Evolutionary conservation across 2,888 invertebrate genomes (phyloP).

Genomic region (Caenorhabditis plicata): DNA sequence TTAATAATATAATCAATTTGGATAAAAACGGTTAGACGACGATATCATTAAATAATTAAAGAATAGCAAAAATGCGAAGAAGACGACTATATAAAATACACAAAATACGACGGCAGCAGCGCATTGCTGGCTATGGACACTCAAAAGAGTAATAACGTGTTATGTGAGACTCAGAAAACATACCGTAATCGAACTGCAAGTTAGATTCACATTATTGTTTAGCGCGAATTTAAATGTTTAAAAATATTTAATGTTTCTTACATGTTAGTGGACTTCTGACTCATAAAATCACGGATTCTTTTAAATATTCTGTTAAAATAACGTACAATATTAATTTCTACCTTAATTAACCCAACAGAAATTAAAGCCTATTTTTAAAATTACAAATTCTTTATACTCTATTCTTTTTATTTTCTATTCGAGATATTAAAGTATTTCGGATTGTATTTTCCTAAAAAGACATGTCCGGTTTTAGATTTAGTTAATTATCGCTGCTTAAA

Average conservation of each 20-base stretch:
- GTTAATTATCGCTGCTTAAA: too few species aligned
- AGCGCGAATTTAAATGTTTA: conserved; percentile 18
- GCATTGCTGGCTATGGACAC: conserved; percentile 15
- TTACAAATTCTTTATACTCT: too few species aligned
- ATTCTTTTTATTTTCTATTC: too few species aligned
- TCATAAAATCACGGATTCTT: too few species aligned
- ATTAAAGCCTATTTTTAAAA: too few species aligned
- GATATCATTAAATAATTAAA: conserved; percentile 4
- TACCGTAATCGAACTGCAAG: conserved; percentile 39
- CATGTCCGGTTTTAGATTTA: too few species aligned
- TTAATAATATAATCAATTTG: not conserved
- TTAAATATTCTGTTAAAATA: too few species aligned
- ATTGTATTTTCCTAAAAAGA: too few species aligned
- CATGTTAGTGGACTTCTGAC: too few species aligned
- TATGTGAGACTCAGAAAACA: conserved; percentile 21
- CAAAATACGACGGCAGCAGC: conserved; percentile 1
- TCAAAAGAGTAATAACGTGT: conserved; percentile 26
- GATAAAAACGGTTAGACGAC: not conserved
- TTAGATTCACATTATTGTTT: conserved; percentile 21
- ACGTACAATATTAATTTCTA: too few species aligned
- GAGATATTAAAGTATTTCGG: too few species aligned
- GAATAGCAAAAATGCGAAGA: conserved; percentile 4
- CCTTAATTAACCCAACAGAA: too few species aligned
- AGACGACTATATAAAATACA: not conserved
- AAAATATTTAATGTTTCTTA: not conserved